Percentiles rank a stretch among this genome's conserved stretches.
phyloP scores from a whole-genome alignment of 1,140 invertebrate species.

The Anthonomus grandis region DNA sequence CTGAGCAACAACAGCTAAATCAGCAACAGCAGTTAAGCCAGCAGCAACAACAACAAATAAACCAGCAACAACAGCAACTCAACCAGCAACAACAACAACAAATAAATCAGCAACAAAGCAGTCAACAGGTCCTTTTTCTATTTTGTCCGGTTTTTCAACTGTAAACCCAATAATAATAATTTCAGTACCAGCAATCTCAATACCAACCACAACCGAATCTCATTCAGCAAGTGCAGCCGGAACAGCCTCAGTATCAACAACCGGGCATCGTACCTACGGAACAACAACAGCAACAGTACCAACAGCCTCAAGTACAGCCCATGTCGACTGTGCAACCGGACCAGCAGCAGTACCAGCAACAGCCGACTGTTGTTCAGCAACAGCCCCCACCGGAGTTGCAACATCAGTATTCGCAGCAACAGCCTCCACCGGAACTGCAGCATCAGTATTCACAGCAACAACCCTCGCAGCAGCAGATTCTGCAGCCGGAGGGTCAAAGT shows the following conservation, averaged over 20 bases:
- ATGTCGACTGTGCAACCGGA: slow-evolving; percentile 41
- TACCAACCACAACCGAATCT: slow-evolving; percentile 45
- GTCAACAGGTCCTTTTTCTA: too few species aligned
- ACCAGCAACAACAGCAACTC: slow-evolving; percentile 50
- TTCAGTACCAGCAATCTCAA: slow-evolving; percentile 7
- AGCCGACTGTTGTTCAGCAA: slow-evolving; percentile 38
- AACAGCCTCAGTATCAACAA: slow-evolving; percentile 32
- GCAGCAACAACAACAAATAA: slow-evolving; percentile 20
- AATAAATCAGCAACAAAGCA: too few species aligned
- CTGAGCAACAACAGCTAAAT: slow-evolving; percentile 43
- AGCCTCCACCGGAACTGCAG: slow-evolving; percentile 44
- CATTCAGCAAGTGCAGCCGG: slow-evolving; percentile 36
- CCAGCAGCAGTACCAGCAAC: slow-evolving; percentile 33
- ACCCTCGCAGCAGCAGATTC: slow-evolving; percentile 40
- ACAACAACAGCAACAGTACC: slow-evolving; percentile 44
- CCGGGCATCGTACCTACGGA: slow-evolving; percentile 36
- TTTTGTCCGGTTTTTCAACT: too few species aligned
- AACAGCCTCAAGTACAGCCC: slow-evolving; percentile 32
- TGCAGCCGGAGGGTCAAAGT: slow-evolving; percentile 26
- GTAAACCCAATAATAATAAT: neutral
- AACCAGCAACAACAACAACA: slow-evolving; percentile 45
- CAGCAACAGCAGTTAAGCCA: slow-evolving; percentile 48
- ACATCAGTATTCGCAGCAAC: slow-evolving; percentile 46
- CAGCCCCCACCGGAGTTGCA: slow-evolving; percentile 31
- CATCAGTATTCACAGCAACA: slow-evolving; percentile 47